Evolutionary conservation across 2,888 invertebrate species (phyloP).

Genomic region (Limnephilus lunatus): DNA sequence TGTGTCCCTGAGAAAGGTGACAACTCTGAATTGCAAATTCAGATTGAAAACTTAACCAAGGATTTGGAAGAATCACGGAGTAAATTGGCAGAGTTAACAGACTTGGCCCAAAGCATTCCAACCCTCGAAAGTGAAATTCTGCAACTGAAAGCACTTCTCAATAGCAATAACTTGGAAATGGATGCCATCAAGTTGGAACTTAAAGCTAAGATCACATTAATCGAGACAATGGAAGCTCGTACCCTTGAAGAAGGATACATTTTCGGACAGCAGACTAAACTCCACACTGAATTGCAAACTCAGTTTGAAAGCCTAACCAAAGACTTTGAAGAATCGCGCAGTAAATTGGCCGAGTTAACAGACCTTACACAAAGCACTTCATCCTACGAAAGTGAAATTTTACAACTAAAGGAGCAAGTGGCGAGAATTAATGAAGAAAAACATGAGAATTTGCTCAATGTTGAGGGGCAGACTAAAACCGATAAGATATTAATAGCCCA

Average conservation of each 20-base stretch:
- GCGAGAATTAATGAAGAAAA: neutral
- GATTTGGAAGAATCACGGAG: neutral
- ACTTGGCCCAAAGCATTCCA: no score
- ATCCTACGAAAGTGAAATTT: neutral
- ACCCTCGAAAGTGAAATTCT: no score
- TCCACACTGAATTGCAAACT: constrained; percentile 43
- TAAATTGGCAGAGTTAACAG: neutral
- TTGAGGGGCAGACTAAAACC: neutral
- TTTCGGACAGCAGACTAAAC: no score
- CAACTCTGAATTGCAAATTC: no score
- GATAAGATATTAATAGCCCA: constrained; percentile 8
- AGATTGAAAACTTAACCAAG: neutral
- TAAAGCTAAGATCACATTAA: no score
- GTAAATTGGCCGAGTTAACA: constrained; percentile 67
- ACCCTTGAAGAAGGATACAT: neutral
- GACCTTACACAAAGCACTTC: neutral
- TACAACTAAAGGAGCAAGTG: constrained; percentile 8
- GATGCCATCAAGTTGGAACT: no score
- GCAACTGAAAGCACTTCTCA: no score
- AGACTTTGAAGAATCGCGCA: constrained; percentile 42
- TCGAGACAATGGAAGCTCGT: neutral
- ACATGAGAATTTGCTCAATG: neutral
- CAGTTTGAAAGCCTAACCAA: constrained; percentile 57
- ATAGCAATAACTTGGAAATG: no score
- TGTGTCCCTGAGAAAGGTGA: no score